A percentile compares a stretch with the other conserved stretches of the same genome.
Conservation (phyloP, 2,113 vertebrate genomes). For the Ptyas mucosa region DNA sequence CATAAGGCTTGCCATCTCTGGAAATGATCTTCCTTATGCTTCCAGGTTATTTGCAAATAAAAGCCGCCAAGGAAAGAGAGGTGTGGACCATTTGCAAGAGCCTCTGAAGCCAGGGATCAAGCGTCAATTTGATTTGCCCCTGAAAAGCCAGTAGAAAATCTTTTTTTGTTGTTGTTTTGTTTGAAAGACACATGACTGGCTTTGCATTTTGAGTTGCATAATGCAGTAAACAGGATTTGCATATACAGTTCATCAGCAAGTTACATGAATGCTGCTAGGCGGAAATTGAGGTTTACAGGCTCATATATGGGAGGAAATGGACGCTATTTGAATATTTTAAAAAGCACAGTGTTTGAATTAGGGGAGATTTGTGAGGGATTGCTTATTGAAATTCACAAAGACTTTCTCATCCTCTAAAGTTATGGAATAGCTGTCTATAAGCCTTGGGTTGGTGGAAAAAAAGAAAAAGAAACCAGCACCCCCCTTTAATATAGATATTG, state of each 20-base stretch:
- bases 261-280: neutral
- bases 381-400: neutral
- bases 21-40: neutral
- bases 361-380: neutral
- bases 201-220: conserved; percentile 4
- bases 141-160: neutral
- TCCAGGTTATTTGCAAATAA: neutral
- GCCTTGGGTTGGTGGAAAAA: neutral
- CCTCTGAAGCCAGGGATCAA: neutral
- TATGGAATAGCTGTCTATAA: neutral
- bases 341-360: neutral
- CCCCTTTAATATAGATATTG: neutral
- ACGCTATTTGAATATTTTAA: neutral
- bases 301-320: neutral
- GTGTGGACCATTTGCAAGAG: neutral
- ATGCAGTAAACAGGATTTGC: neutral
- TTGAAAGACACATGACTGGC: neutral
- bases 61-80: neutral
- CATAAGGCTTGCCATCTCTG: neutral
- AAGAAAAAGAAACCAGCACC: neutral
- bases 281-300: neutral
- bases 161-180: neutral
- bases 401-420: neutral
- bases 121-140: neutral
- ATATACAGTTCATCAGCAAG: neutral